phyloP scores from a whole-genome alignment of 2,888 invertebrate species.

The Argyresthia albistria region DNA sequence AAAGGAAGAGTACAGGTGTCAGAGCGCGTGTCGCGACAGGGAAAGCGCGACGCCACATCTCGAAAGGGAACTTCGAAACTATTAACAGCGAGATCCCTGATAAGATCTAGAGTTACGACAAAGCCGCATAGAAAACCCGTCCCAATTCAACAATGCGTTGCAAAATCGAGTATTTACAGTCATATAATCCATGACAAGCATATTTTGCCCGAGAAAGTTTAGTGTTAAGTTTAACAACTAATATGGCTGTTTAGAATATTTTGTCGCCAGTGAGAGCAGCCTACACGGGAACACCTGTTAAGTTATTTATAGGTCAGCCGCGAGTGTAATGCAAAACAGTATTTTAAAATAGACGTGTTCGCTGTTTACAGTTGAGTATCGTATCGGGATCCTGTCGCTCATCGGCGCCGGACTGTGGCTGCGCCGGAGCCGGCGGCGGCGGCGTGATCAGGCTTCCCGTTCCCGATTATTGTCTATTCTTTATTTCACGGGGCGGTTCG shows the following conservation, averaged over 20 bases:
- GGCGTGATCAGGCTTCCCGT: constrained; percentile 58
- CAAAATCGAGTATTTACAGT: neutral
- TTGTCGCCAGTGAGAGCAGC: no score
- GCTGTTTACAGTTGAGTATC: constrained; percentile 24
- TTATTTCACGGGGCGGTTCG: constrained; percentile 56
- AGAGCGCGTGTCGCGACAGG: constrained; percentile 51
- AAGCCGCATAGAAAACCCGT: neutral
- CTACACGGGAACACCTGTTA: neutral
- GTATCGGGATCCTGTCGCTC: constrained; percentile 25
- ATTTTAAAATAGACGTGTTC: constrained; percentile 12
- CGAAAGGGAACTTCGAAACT: constrained; percentile 57
- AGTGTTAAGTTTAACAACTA: no score
- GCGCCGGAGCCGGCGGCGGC: constrained; percentile 26
- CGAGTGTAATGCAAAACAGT: no score
- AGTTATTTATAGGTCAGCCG: neutral
- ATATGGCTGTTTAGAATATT: no score
- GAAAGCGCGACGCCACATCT: constrained; percentile 58
- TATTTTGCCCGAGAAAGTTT: no score
- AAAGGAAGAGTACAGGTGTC: constrained; percentile 68
- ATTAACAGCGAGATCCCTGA: constrained; percentile 28
- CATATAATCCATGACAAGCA: no score
- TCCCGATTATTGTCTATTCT: constrained; percentile 56
- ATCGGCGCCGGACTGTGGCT: constrained; percentile 10
- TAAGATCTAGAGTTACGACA: constrained; percentile 8
- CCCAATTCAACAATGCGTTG: constrained; percentile 19